phyloP scores from a whole-genome alignment of 2,113 vertebrate species.

The Saccopteryx bilineata region DNA sequence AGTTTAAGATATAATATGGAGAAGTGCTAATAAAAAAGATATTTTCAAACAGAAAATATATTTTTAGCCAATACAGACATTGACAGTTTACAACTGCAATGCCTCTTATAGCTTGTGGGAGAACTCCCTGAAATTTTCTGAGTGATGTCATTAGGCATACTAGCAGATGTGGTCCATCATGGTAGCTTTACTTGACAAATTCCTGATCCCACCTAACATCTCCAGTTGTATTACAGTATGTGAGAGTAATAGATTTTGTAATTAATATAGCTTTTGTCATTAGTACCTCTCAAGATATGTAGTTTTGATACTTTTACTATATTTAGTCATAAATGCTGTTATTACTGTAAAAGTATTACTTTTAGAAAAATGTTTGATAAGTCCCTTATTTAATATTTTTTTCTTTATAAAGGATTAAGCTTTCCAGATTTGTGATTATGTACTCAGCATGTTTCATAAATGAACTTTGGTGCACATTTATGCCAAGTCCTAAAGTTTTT shows the following conservation, averaged over 20 bases:
- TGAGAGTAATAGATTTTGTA: neutral
- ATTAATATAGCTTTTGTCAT: neutral
- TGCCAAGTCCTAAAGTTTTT: slow-evolving; percentile 74
- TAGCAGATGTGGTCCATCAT: neutral
- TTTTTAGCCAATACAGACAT: neutral
- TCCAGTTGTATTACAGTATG: neutral
- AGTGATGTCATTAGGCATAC: accelerated
- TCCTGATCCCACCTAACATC: neutral
- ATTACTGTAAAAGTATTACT: neutral
- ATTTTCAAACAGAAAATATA: neutral
- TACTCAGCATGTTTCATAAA: slow-evolving; percentile 63
- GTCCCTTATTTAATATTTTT: slow-evolving; percentile 10
- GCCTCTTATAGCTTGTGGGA: neutral
- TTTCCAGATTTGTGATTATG: slow-evolving; percentile 46
- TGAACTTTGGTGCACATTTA: slow-evolving; percentile 21
- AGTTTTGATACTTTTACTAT: neutral
- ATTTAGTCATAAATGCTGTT: neutral
- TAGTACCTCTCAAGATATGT: neutral
- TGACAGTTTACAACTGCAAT: neutral
- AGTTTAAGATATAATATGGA: neutral
- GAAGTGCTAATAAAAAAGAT: neutral
- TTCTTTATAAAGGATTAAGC: neutral
- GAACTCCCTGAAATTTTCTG: neutral
- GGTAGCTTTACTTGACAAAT: neutral
- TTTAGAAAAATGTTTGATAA: neutral